Evolutionary conservation across 1,140 invertebrate genomes (phyloP).

Genomic region (Bombus consobrinus): DNA sequence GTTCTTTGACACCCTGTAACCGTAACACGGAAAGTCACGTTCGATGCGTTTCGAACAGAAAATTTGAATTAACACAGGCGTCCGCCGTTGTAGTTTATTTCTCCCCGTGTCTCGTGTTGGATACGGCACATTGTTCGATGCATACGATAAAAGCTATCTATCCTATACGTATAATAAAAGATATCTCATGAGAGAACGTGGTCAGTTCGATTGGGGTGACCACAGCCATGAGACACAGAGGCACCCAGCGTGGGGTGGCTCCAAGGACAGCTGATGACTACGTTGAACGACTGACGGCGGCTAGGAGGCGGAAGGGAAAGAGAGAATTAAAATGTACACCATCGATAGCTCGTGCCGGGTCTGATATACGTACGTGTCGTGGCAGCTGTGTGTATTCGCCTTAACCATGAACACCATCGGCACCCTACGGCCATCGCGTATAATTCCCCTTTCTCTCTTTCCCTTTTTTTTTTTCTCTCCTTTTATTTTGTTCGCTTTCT

Average conservation of each 20-base stretch:
- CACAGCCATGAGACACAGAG: conserved; percentile 26
- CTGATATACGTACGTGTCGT: conserved; percentile 70
- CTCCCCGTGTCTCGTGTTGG: neutral
- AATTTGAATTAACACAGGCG: neutral
- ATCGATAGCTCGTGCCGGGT: conserved; percentile 75
- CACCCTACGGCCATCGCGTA: conserved; percentile 51
- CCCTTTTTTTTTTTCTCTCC: conserved; percentile 33
- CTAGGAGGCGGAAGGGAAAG: conserved; percentile 32
- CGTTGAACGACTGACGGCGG: conserved; percentile 45
- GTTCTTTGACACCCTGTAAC: neutral
- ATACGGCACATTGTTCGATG: neutral
- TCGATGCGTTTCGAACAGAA: neutral
- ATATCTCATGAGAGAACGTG: conserved; percentile 48
- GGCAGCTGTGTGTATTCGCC: conserved; percentile 56
- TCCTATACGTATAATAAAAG: neutral
- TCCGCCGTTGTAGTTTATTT: conserved; percentile 14
- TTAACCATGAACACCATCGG: conserved; percentile 58
- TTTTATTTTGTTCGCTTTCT: conserved; percentile 47
- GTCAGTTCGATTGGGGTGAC: conserved; percentile 55
- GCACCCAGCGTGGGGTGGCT: conserved; percentile 34
- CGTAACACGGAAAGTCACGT: too few relatives aligned
- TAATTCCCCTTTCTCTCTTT: conserved; percentile 62
- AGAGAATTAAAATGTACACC: conserved; percentile 74
- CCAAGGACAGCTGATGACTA: conserved; percentile 77
- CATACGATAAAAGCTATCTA: conserved; percentile 45